Conservation (phyloP, 2,113 vertebrate genomes). For the Pseudorasbora parva region DNA sequence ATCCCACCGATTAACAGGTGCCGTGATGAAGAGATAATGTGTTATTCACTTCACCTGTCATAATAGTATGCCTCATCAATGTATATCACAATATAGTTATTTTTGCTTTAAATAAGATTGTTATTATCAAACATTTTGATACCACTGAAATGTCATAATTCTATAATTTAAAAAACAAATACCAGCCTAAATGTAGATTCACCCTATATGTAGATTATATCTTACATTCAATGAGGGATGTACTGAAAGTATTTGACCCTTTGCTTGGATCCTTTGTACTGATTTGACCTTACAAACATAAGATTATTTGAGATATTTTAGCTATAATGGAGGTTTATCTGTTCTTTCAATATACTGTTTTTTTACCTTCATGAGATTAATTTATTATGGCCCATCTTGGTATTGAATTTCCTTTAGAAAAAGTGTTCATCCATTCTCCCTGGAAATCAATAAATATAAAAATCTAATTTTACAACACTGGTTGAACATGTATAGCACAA, state of each 20-base stretch:
- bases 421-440: background rate
- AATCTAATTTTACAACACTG: background rate
- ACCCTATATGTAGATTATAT: background rate
- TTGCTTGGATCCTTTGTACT: background rate
- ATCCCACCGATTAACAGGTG: too few relatives aligned
- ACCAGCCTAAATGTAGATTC: too few relatives aligned
- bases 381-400: background rate
- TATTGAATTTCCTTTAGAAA: background rate
- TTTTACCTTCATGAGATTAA: background rate
- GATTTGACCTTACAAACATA: background rate
- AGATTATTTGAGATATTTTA: background rate
- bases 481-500: background rate
- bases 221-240: background rate
- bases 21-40: too few relatives aligned
- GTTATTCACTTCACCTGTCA: too few relatives aligned
- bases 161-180: too few relatives aligned
- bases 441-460: constrained; percentile 26
- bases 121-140: too few relatives aligned
- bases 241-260: background rate
- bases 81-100: too few relatives aligned
- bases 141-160: too few relatives aligned
- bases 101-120: too few relatives aligned
- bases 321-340: background rate
- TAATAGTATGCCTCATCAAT: too few relatives aligned
- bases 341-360: background rate